These are phyloP conservation scores for Corella eumyota DNA, from an alignment of 23 tunicate species.

Conservation along the genomic window DNA sequence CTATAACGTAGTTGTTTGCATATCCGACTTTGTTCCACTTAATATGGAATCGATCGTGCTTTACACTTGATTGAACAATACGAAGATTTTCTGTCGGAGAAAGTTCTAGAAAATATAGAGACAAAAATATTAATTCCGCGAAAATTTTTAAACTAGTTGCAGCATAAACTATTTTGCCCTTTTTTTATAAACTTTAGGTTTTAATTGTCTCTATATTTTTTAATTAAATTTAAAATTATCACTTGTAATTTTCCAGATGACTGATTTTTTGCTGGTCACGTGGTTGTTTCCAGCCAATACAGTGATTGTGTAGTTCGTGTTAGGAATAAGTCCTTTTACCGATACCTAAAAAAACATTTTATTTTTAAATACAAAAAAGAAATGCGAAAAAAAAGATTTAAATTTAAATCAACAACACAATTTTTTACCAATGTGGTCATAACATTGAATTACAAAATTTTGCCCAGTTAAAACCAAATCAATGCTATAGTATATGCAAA, in stretches of 20 bases:
- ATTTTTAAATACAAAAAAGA: too few species aligned
- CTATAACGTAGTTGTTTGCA: conserved; percentile 36
- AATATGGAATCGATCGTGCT: conserved; percentile 27
- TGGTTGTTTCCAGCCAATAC: conserved; percentile 74
- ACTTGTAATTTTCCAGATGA: conserved; percentile 67
- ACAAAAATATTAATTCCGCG: neutral
- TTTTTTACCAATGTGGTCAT: too few species aligned
- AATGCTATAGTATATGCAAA: too few species aligned
- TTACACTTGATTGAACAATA: conserved; percentile 22
- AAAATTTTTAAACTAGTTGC: neutral
- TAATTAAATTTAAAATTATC: neutral
- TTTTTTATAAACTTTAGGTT: neutral
- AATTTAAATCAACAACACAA: too few species aligned
- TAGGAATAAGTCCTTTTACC: conserved; percentile 38
- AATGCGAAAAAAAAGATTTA: too few species aligned
- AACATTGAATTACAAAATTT: too few species aligned
- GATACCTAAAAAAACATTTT: conserved; percentile 27
- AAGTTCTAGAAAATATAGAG: conserved; percentile 22
- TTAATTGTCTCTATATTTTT: too few species aligned
- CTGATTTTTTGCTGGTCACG: conserved; percentile 41
- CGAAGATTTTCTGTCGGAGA: conserved; percentile 50
- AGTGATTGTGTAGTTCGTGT: conserved; percentile 60
- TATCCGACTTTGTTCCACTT: conserved; percentile 33
- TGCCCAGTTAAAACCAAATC: too few species aligned
- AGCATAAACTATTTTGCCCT: neutral